Conservation (phyloP, 2,113 vertebrate species). For the Pterocles orientalis region DNA sequence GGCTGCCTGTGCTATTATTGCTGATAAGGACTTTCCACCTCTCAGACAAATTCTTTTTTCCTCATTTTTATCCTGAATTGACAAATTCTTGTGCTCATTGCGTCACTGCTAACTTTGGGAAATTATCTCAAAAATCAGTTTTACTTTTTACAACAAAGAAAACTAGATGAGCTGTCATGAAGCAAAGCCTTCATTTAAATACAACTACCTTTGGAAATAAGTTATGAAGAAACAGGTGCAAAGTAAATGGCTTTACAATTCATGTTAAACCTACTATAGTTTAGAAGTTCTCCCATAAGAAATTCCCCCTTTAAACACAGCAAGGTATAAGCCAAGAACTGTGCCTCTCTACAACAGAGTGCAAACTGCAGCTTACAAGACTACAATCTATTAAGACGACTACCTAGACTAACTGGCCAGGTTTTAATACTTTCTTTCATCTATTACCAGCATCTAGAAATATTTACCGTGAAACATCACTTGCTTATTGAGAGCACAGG, state of each 20-base stretch:
- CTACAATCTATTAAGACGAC: conserved; percentile 61
- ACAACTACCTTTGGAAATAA: conserved; percentile 72
- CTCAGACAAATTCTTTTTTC: conserved; percentile 2
- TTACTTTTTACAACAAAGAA: conserved; percentile 48
- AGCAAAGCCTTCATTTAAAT: conserved; percentile 69
- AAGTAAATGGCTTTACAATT: conserved; percentile 69
- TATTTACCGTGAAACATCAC: conserved; percentile 52
- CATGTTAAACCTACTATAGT: conserved; percentile 61
- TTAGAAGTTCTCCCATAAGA: conserved; percentile 53
- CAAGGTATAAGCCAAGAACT: conserved; percentile 67
- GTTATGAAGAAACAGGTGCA: conserved; percentile 73
- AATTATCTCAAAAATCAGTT: conserved; percentile 30
- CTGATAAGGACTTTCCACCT: conserved; percentile 44
- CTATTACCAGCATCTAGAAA: conserved; percentile 62
- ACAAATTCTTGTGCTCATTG: conserved; percentile 64
- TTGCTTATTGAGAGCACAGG: conserved; percentile 60
- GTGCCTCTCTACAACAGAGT: conserved; percentile 69
- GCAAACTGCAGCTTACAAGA: conserved; percentile 68
- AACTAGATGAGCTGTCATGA: conserved; percentile 59
- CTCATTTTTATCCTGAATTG: conserved; percentile 32
- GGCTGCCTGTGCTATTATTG: conserved; percentile 61
- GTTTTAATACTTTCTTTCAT: conserved; percentile 64
- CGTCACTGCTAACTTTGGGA: neutral
- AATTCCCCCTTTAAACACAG: conserved; percentile 69
- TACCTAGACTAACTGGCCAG: conserved; percentile 64